phyloP scores from a whole-genome alignment of 2,113 vertebrate species.

The Lycaon pictus region DNA sequence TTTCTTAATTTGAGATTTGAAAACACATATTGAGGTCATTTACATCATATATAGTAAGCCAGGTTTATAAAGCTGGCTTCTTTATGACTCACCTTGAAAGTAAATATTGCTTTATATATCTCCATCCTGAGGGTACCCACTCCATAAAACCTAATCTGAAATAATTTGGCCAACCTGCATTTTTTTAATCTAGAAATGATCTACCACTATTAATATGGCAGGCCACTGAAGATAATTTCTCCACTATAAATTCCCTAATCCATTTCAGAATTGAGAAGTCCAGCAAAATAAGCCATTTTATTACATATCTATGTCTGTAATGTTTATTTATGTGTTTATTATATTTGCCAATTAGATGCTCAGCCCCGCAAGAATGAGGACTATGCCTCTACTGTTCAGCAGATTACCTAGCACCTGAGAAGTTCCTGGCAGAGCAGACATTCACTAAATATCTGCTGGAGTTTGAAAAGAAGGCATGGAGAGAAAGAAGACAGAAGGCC shows the following conservation, averaged over 20 bases:
- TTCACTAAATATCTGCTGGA: constrained; percentile 33
- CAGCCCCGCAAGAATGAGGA: not conserved
- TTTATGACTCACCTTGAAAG: constrained; percentile 15
- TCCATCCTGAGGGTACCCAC: not conserved
- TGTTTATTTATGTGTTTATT: not conserved
- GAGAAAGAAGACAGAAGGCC: not conserved
- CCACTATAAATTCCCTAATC: not conserved
- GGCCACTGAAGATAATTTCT: not conserved
- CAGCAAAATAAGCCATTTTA: not conserved
- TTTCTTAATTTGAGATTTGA: not conserved
- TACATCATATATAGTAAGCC: not conserved
- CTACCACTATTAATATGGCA: constrained; percentile 1
- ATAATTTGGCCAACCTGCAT: not conserved
- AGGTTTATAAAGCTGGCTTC: not conserved
- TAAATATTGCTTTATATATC: not conserved
- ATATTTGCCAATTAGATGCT: not conserved
- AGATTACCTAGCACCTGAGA: not conserved
- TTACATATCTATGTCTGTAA: not conserved
- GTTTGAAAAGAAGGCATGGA: not conserved
- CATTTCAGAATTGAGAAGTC: not conserved
- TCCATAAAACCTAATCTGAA: constrained; percentile 33
- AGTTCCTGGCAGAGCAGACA: not conserved
- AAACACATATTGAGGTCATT: not conserved
- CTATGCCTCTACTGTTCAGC: not conserved
- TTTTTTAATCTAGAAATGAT: constrained; percentile 49